A percentile compares a stretch with the other conserved stretches of the same genome.
These are phyloP conservation scores for Argopecten irradians DNA, from an alignment of 1,140 invertebrate genomes.

Conservation along the genomic window DNA sequence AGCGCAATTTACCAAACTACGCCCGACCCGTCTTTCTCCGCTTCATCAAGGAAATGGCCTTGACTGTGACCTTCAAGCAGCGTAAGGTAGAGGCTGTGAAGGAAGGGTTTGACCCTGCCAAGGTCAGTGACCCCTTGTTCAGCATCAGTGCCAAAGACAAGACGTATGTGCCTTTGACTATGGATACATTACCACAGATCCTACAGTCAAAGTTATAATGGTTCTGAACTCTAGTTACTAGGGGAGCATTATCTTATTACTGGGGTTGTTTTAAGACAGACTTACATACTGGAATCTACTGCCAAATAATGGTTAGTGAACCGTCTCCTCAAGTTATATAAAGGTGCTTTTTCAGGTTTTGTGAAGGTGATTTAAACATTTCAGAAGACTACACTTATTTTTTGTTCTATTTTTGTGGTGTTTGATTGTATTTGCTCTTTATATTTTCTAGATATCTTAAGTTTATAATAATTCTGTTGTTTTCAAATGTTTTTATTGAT, in stretches of 20 bases:
- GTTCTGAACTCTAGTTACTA: background rate
- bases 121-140: slow-evolving; percentile 87
- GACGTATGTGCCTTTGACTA: slow-evolving; percentile 80
- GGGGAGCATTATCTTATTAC: background rate
- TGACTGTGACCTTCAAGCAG: slow-evolving; percentile 68
- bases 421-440: no score
- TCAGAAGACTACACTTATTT: no score
- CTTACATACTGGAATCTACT: background rate
- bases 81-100: slow-evolving; percentile 83
- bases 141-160: slow-evolving; percentile 81
- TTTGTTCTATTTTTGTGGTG: no score
- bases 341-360: no score
- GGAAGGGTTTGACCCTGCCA: slow-evolving; percentile 90
- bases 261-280: background rate
- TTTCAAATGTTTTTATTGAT: no score
- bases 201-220: slow-evolving; percentile 31
- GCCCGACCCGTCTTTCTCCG: slow-evolving; percentile 92
- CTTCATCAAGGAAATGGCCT: slow-evolving; percentile 75
- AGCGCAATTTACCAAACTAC: slow-evolving; percentile 85
- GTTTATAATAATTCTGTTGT: no score
- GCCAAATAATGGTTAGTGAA: no score
- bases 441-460: no score
- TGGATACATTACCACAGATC: slow-evolving; percentile 30
- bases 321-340: no score
- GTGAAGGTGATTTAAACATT: no score